Conservation (phyloP, 2,113 vertebrate genomes). For the Zapornia atra region DNA sequence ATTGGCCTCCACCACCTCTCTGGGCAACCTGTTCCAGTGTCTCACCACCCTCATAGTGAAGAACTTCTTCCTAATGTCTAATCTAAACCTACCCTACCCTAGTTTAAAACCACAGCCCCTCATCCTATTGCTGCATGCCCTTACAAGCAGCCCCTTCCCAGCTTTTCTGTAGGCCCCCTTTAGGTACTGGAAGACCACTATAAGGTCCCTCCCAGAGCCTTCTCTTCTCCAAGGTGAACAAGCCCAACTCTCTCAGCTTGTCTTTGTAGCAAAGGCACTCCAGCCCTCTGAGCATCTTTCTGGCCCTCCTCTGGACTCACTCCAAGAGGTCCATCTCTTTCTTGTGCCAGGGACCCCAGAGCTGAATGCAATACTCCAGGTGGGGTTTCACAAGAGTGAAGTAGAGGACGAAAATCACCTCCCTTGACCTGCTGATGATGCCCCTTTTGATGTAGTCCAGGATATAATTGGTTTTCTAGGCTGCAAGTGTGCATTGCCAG, state of each 20-base stretch:
- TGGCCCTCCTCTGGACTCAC: neutral
- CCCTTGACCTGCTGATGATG: accelerated
- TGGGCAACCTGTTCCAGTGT: neutral
- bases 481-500: accelerated
- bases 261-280: neutral
- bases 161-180: neutral
- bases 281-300: neutral
- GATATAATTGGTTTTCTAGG: neutral
- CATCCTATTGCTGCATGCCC: neutral
- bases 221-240: neutral
- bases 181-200: neutral
- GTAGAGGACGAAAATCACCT: accelerated
- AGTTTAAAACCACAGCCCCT: neutral
- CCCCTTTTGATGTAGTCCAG: neutral
- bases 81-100: neutral
- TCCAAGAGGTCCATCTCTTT: neutral
- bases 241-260: neutral
- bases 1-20: neutral
- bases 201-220: neutral
- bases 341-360: accelerated
- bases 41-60: neutral
- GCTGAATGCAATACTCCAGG: neutral
- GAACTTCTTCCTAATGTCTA: neutral
- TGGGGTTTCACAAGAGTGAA: accelerated
- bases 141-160: neutral